Base-by-base conservation (phyloP, 2,888 invertebrate species). In the Lithophane leautieri region DNA sequence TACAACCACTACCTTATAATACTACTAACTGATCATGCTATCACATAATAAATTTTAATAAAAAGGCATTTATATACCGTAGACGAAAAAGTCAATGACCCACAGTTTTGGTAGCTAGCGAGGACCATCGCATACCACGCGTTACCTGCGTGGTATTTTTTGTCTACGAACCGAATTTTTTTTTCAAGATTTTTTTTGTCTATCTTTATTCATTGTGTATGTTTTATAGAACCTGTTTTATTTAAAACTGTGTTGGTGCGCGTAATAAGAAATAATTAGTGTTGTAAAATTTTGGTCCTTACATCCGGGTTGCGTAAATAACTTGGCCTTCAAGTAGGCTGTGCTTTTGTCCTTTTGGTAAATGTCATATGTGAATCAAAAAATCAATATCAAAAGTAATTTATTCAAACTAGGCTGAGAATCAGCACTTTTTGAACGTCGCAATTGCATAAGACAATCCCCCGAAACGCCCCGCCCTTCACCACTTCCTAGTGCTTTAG, bases 41-140 rank as follows among this genome's bases (percentile, higher is more conserved):
- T 22, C 42, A 63, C 16, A 28, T 34, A 47, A 56, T 65, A 34
- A 3, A 61, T 56, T 70, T 44, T 47, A 47, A 42, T 47, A 47
- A 42, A 74, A 75, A 61, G 52, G 65, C 3, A 71, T 71, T 54
- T 61, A 58, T 28, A 34, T 60, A 52, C 50, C n/a, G 42, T 58
- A 61, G 68, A 14, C 40, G 28, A 44, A 34, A 28, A 70, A 28
- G 85, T 79, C 84, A 85, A 40, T 71, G 79, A 77, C 76, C 84
- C 25, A 8, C 12, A 66, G 34, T 60, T 84, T 71, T 67, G 63
- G 58, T 60, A 50, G 19, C 12, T 60, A 50, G 14, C 12, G 47
- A 72, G 12, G 42, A 78, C n/a, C 58, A 70, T 22, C n/a, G 3
- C 9, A 12, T 44, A 16, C 2, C 81, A 76, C 79, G 76, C 28